phyloP scores from a whole-genome alignment of 2,113 vertebrate genomes.

The Rafetus swinhoei region DNA sequence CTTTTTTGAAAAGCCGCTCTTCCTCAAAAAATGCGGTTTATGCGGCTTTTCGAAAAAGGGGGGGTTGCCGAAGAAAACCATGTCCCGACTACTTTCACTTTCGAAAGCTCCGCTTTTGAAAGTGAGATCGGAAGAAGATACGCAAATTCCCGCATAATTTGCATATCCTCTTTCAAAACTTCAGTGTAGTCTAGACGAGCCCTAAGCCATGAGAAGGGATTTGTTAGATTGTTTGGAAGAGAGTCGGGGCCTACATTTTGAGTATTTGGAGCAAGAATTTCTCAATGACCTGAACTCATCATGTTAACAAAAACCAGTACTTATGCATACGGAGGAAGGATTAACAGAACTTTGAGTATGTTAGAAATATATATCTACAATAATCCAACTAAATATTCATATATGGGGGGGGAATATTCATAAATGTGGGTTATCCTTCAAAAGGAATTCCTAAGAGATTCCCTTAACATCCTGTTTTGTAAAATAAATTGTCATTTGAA shows the following conservation, averaged over 20 bases:
- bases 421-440: accelerated
- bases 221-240: neutral
- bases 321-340: neutral
- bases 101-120: too few species aligned
- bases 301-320: accelerated
- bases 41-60: too few species aligned
- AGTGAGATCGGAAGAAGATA: too few species aligned
- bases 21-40: too few species aligned
- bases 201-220: neutral
- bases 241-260: neutral
- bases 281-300: accelerated
- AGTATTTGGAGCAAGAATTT: neutral
- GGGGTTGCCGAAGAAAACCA: too few species aligned
- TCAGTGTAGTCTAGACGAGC: too few species aligned
- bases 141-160: too few species aligned
- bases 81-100: too few species aligned
- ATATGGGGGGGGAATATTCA: neutral
- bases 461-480: neutral
- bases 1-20: too few species aligned
- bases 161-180: too few species aligned
- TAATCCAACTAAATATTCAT: neutral
- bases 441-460: neutral
- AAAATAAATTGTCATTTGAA: neutral
- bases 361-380: neutral
- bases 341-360: neutral